These are phyloP conservation scores for Rugalucina vietnamica DNA, from an alignment of 2,888 invertebrate genomes.

Conservation along the genomic window DNA sequence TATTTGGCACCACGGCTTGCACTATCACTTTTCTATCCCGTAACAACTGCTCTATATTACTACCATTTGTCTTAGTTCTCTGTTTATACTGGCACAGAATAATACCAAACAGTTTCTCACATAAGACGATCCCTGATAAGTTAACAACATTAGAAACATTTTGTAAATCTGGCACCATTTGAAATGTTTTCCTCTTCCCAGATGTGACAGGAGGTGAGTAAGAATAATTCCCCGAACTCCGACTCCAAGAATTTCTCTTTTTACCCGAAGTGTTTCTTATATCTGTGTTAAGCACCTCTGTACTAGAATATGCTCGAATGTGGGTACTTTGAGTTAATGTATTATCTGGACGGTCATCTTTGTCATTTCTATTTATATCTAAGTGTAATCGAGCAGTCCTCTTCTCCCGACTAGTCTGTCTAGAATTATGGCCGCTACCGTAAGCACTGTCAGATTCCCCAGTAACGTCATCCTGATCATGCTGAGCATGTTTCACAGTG, in stretches of 20 bases:
- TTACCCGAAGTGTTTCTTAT: not conserved
- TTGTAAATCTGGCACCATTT: constrained; percentile 52
- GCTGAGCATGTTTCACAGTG: not conserved
- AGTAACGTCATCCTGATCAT: not conserved
- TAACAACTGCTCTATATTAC: constrained; percentile 57
- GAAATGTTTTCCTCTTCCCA: constrained; percentile 57
- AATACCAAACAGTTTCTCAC: constrained; percentile 76
- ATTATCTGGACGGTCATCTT: not conserved
- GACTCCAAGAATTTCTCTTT: not conserved
- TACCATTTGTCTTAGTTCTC: constrained; percentile 62
- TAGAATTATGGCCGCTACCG: not conserved
- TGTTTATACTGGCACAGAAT: constrained; percentile 74
- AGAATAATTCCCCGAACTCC: not conserved
- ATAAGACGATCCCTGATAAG: constrained; percentile 66
- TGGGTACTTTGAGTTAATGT: not conserved
- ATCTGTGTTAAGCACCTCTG: not conserved
- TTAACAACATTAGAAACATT: constrained; percentile 36
- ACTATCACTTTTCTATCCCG: constrained; percentile 76
- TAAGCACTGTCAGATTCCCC: constrained; percentile 3
- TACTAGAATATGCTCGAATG: not conserved
- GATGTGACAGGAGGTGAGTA: constrained; percentile 13
- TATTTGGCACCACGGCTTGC: constrained; percentile 71
- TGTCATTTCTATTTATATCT: not conserved
- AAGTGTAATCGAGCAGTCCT: constrained; percentile 4
- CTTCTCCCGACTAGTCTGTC: not conserved